Percentiles rank a stretch among this genome's conserved stretches.
Evolutionary conservation across 2,113 vertebrate genomes (phyloP).

Genomic region (Paratilapia polleni): DNA sequence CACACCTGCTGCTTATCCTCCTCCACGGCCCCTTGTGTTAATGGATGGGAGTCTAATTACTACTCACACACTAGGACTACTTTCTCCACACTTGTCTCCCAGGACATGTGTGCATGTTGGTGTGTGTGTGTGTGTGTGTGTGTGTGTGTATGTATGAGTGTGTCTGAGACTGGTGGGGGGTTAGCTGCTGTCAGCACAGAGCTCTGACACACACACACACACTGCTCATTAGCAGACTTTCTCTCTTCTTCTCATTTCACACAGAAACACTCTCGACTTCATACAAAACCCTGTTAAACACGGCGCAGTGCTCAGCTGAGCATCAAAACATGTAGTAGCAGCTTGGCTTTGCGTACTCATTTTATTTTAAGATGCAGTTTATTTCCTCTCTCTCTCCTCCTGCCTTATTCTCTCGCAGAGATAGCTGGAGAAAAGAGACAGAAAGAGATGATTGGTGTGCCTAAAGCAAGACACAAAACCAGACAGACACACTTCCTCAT

Average conservation of each 20-base stretch:
- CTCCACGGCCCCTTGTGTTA: conserved; percentile 82
- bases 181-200: conserved; percentile 63
- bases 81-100: conserved; percentile 68
- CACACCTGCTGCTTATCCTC: conserved; percentile 74
- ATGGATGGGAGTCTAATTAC: conserved; percentile 88
- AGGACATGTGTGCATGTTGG: conserved; percentile 47
- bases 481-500: conserved; percentile 66
- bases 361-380: conserved; percentile 40
- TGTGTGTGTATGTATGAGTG: conserved; percentile 13
- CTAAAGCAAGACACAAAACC: conserved; percentile 51
- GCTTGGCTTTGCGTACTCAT: neutral
- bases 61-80: conserved; percentile 71
- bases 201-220: conserved; percentile 37
- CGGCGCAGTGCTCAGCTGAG: conserved; percentile 2
- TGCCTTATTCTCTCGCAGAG: conserved; percentile 12
- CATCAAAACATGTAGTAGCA: conserved; percentile 41
- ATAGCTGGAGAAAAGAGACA: conserved; percentile 23
- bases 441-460: conserved; percentile 40
- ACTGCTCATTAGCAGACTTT: conserved; percentile 77
- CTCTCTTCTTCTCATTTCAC: conserved; percentile 49
- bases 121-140: conserved; percentile 15
- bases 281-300: conserved; percentile 54
- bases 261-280: conserved; percentile 32
- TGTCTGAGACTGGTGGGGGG: conserved; percentile 44
- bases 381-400: conserved; percentile 9